These are phyloP conservation scores for Drosophila hamatofila DNA, from an alignment of 2,888 invertebrate genomes.

Conservation along the genomic window DNA sequence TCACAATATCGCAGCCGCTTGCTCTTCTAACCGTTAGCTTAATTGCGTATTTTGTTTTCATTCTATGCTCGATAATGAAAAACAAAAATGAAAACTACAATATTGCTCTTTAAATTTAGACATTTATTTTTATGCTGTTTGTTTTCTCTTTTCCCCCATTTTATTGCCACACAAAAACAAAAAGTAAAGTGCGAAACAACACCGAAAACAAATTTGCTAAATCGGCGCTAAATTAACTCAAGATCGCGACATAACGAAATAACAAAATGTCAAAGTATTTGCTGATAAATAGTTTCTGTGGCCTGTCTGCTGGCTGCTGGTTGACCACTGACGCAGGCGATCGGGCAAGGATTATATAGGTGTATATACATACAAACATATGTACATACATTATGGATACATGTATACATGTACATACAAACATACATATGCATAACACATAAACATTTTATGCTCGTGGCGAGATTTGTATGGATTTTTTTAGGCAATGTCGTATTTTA, in stretches of 20 bases:
- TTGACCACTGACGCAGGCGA: slow-evolving; percentile 33
- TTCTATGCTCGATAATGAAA: slow-evolving; percentile 26
- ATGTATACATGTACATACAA: neutral
- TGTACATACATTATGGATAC: neutral
- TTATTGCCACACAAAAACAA: slow-evolving; percentile 30
- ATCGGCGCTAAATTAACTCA: slow-evolving; percentile 69
- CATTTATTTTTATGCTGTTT: slow-evolving; percentile 50
- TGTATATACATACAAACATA: neutral
- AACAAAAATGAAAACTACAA: slow-evolving; percentile 9
- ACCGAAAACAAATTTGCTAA: slow-evolving; percentile 63
- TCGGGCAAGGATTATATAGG: slow-evolving; percentile 23
- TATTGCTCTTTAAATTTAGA: slow-evolving; percentile 50
- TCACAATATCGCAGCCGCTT: slow-evolving; percentile 3
- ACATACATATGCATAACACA: neutral
- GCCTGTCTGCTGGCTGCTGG: neutral
- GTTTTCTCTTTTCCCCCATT: slow-evolving; percentile 12
- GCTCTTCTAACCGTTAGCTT: slow-evolving; percentile 20
- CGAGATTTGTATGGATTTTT: slow-evolving; percentile 1
- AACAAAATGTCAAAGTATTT: slow-evolving; percentile 58
- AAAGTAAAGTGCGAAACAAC: slow-evolving; percentile 30
- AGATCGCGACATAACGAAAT: slow-evolving; percentile 49
- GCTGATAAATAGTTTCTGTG: slow-evolving; percentile 49
- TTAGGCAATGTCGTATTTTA: neutral
- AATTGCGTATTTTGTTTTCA: slow-evolving; percentile 71
- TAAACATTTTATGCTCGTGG: slow-evolving; percentile 1